phyloP scores from a whole-genome alignment of 2,113 vertebrate genomes.

The Xenus cinereus region DNA sequence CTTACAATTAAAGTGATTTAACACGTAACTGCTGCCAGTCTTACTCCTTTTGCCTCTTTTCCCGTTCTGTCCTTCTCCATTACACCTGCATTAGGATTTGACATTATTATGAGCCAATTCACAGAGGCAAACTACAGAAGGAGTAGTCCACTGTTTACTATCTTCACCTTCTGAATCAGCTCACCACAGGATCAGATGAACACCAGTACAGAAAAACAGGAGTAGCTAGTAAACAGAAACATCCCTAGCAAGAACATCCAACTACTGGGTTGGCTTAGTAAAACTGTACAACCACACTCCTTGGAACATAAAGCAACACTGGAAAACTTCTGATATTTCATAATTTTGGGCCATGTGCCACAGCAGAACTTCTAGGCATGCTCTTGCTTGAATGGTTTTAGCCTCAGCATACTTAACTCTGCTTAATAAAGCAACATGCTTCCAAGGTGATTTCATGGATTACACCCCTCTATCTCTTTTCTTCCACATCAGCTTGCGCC shows the following conservation, averaged over 20 bases:
- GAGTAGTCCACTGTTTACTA: background rate
- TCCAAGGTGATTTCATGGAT: background rate
- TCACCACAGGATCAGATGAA: background rate
- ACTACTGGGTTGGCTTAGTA: background rate
- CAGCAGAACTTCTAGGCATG: background rate
- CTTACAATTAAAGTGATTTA: background rate
- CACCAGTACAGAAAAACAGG: background rate
- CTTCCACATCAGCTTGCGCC: background rate
- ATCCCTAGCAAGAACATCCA: background rate
- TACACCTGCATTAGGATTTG: background rate
- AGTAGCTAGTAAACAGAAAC: background rate
- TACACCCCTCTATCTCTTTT: background rate
- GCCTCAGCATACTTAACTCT: accelerated
- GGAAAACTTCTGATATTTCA: background rate
- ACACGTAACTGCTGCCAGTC: background rate
- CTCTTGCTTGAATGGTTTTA: background rate
- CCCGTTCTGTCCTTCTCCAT: background rate
- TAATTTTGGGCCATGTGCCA: accelerated
- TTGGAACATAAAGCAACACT: background rate
- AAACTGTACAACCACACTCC: background rate
- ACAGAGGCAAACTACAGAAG: background rate
- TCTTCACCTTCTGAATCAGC: background rate
- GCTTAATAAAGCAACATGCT: background rate
- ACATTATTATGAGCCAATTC: background rate
- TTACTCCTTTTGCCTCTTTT: background rate